These are phyloP conservation scores for Cremastinae sp. DNA, from an alignment of 2,888 invertebrate species.

Conservation along the genomic window DNA sequence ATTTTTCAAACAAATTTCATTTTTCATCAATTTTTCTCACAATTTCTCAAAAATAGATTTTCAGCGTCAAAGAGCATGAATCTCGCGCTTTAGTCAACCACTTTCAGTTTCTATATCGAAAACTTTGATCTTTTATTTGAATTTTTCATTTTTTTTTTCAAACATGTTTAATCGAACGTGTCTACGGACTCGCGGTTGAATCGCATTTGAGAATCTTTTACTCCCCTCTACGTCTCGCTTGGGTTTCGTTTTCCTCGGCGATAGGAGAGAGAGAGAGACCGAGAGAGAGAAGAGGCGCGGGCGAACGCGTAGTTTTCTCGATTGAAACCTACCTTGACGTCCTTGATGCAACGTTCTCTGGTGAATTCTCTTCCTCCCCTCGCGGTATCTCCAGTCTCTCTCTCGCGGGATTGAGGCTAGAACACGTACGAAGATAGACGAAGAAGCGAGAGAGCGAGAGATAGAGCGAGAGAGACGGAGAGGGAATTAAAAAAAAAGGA, in stretches of 20 bases:
- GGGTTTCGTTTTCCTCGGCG: too few species aligned
- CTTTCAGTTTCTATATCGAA: too few species aligned
- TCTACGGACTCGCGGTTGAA: slow-evolving; percentile 61
- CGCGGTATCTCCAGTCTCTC: neutral
- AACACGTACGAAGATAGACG: slow-evolving; percentile 4
- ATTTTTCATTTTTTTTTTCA: too few species aligned
- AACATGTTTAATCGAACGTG: slow-evolving; percentile 62
- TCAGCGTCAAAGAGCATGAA: too few species aligned
- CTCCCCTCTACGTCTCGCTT: neutral
- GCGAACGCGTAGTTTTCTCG: slow-evolving; percentile 60
- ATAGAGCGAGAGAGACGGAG: too few species aligned
- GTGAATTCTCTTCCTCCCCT: slow-evolving; percentile 40
- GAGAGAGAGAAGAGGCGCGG: slow-evolving; percentile 51
- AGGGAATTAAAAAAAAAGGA: too few species aligned
- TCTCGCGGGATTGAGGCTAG: slow-evolving; percentile 15
- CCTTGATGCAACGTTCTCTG: slow-evolving; percentile 59
- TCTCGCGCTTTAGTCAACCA: too few species aligned
- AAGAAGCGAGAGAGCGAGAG: neutral
- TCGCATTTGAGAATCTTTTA: slow-evolving; percentile 58
- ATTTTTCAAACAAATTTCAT: too few species aligned
- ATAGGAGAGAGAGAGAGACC: slow-evolving; percentile 11
- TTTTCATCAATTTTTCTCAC: too few species aligned
- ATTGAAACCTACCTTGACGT: slow-evolving; percentile 64
- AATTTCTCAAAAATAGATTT: too few species aligned
- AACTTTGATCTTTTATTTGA: too few species aligned